phyloP scores from a whole-genome alignment of 2,888 invertebrate species.

The Drosophila meridionalis region DNA sequence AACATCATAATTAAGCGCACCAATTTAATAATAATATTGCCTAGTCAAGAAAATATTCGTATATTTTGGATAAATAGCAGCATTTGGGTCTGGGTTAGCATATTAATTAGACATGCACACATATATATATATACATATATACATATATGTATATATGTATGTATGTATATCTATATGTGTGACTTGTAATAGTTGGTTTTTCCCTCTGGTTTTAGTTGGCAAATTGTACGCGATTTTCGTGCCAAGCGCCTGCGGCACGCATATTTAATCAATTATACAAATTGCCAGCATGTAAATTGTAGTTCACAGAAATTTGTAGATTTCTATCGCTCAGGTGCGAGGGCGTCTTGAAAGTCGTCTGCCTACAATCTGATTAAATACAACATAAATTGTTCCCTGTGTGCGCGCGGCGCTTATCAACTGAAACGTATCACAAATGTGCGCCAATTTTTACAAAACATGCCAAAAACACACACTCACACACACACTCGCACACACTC shows the following conservation, averaged over 20 bases:
- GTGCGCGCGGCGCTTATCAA: constrained; percentile 44
- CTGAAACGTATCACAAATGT: constrained; percentile 49
- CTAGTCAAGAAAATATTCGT: constrained; percentile 20
- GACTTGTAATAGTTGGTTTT: constrained; percentile 21
- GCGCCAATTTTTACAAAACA: constrained; percentile 60
- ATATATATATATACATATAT: not conserved
- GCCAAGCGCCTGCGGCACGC: constrained; percentile 53
- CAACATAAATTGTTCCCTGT: constrained; percentile 63
- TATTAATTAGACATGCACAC: constrained; percentile 40
- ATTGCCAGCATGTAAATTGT: constrained; percentile 61
- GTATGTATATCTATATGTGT: constrained; percentile 1
- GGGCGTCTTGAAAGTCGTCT: not conserved
- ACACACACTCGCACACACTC: constrained; percentile 9
- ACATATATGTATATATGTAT: not conserved
- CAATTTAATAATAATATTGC: constrained; percentile 63
- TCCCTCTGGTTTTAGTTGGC: constrained; percentile 12
- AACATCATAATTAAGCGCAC: constrained; percentile 61
- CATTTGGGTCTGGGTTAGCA: constrained; percentile 24
- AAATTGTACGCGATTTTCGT: constrained; percentile 57
- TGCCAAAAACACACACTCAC: constrained; percentile 36
- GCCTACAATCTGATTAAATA: constrained; percentile 74
- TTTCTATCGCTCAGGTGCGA: constrained; percentile 19
- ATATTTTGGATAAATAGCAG: constrained; percentile 23
- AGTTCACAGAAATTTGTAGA: constrained; percentile 38
- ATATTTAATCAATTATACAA: constrained; percentile 77